These are phyloP conservation scores for Tachysurus vachellii DNA, from an alignment of 2,113 vertebrate genomes.

Conservation along the genomic window DNA sequence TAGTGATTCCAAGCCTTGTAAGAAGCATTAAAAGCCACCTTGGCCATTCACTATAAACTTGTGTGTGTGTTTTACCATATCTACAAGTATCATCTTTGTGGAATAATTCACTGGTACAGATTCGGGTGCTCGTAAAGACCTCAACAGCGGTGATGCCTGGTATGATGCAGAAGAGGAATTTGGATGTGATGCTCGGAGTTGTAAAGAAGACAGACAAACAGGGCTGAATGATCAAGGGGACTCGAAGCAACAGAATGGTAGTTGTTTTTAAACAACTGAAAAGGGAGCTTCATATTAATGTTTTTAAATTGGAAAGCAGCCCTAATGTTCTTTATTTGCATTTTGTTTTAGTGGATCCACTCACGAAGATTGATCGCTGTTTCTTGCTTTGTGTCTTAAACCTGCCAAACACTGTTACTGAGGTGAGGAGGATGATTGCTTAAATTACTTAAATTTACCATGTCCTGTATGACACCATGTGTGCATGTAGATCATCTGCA, in stretches of 20 bases:
- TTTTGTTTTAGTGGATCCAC: conserved; percentile 32
- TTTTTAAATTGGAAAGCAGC: background rate
- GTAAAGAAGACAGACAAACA: conserved; percentile 15
- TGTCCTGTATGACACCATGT: background rate
- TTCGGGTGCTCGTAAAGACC: conserved; percentile 40
- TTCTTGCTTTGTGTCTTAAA: conserved; percentile 50
- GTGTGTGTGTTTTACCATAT: background rate
- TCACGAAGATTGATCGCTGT: background rate
- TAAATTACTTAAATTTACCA: background rate
- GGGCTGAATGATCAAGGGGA: background rate
- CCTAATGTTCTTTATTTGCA: conserved; percentile 2
- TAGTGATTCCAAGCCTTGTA: background rate
- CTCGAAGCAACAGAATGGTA: background rate
- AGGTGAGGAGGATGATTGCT: conserved; percentile 56
- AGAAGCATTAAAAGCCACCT: background rate
- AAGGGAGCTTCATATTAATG: background rate
- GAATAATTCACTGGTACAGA: background rate
- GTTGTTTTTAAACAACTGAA: background rate
- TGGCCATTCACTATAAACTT: background rate
- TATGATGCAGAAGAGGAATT: conserved; percentile 70
- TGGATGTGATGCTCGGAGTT: conserved; percentile 9
- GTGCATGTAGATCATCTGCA: conserved; percentile 2
- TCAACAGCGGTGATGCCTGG: conserved; percentile 59
- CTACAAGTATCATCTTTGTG: background rate
- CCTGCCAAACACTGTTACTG: conserved; percentile 51